phyloP scores from a whole-genome alignment of 1,140 invertebrate species.

The Drosophila jambulina region DNA sequence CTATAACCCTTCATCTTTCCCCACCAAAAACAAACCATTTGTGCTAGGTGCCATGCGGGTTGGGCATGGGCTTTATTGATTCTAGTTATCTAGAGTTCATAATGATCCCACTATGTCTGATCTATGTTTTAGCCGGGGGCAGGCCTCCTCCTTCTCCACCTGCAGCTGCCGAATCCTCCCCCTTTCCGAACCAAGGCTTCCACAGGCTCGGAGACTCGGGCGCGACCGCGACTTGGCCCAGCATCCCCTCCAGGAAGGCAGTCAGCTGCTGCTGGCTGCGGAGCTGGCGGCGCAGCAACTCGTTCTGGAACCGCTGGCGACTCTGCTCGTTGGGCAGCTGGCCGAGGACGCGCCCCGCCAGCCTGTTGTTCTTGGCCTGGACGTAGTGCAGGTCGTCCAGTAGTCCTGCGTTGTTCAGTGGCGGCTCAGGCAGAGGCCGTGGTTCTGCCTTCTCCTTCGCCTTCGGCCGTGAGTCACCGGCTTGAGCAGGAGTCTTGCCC shows the following conservation, averaged over 20 bases:
- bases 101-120: background rate
- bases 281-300: background rate
- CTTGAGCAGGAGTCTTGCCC: background rate
- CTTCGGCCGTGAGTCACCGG: background rate
- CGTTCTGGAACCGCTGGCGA: background rate
- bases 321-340: background rate
- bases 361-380: background rate
- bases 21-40: background rate
- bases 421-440: background rate
- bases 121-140: background rate
- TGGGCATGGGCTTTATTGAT: background rate
- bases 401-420: background rate
- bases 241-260: background rate
- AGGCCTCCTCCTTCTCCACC: background rate
- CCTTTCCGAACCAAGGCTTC: background rate
- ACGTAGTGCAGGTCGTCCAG: background rate
- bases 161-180: background rate
- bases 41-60: background rate
- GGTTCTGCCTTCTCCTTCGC: background rate
- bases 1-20: too few species aligned
- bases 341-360: background rate
- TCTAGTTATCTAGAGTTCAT: background rate
- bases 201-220: background rate
- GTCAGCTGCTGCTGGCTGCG: background rate
- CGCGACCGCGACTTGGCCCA: background rate